Evolutionary conservation across 2,797 vertebrate species (phyloP).

Genomic region (Esox lucius): DNA sequence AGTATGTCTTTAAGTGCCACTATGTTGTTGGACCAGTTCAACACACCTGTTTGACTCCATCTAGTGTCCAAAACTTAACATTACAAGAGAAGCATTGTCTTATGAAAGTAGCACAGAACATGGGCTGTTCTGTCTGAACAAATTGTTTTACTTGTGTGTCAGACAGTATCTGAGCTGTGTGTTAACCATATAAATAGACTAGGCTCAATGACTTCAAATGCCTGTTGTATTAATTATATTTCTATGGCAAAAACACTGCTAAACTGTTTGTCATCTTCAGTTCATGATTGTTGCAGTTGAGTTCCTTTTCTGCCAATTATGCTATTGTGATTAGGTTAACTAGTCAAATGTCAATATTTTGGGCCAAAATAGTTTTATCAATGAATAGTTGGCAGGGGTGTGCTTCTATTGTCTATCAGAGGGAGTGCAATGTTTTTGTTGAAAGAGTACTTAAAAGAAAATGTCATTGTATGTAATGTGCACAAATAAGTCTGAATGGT

Average conservation of each 20-base stretch:
- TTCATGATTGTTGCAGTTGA: neutral
- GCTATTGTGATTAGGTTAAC: neutral
- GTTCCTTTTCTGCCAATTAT: neutral
- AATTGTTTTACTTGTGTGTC: neutral
- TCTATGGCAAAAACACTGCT: too few species aligned
- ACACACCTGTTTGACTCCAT: neutral
- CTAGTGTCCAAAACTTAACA: neutral
- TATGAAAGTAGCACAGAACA: neutral
- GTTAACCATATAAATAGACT: too few species aligned
- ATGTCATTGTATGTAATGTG: neutral
- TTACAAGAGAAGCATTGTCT: neutral
- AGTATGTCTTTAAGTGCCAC: constrained; percentile 1
- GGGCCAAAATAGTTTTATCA: neutral
- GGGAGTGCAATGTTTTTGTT: neutral
- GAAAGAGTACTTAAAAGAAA: neutral
- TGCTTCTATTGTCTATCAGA: neutral
- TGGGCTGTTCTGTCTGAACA: neutral
- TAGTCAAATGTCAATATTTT: neutral
- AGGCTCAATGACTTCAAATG: too few species aligned
- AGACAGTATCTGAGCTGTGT: neutral
- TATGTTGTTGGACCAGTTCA: neutral
- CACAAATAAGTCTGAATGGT: neutral
- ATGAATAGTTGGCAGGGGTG: neutral
- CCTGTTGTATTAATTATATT: too few species aligned
- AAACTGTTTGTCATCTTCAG: neutral